Evolutionary conservation across 2,888 invertebrate species (phyloP).

Genomic region (Schrankia costaestrigalis): DNA sequence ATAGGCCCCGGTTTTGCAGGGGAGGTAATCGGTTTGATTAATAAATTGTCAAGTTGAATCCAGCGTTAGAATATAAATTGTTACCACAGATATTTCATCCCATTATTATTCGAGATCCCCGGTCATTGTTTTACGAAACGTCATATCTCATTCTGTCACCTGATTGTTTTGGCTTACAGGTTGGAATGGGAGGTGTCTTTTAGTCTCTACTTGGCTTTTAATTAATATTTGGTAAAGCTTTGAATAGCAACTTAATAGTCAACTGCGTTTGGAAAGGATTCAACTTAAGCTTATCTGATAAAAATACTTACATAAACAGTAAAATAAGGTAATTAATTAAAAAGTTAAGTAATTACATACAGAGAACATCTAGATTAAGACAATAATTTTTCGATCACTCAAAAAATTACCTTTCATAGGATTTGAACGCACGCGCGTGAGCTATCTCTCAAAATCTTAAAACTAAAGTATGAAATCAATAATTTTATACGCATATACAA

Average conservation of each 20-base stretch:
- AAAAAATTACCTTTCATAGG: too few species aligned
- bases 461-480: not conserved
- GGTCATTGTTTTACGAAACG: slow-evolving; percentile 78
- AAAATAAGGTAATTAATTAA: too few species aligned
- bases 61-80: slow-evolving; percentile 78
- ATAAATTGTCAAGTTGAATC: slow-evolving; percentile 81
- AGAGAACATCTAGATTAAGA: too few species aligned
- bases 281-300: too few species aligned
- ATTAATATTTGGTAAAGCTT: slow-evolving; percentile 34
- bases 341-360: too few species aligned
- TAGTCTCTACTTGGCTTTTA: slow-evolving; percentile 38
- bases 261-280: too few species aligned
- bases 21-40: slow-evolving; percentile 80
- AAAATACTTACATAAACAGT: too few species aligned
- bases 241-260: too few species aligned
- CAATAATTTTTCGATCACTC: too few species aligned
- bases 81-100: slow-evolving; percentile 78
- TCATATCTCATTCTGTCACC: slow-evolving; percentile 77
- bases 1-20: slow-evolving; percentile 68
- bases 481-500: slow-evolving; percentile 11
- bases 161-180: slow-evolving; percentile 66
- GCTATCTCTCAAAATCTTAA: not conserved
- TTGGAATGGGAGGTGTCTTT: slow-evolving; percentile 48
- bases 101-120: slow-evolving; percentile 70
- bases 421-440: too few species aligned